A percentile compares a stretch with the other conserved stretches of the same genome.
These are phyloP conservation scores for Odontesthes bonariensis DNA, from an alignment of 2,113 vertebrate species.

Conservation along the genomic window DNA sequence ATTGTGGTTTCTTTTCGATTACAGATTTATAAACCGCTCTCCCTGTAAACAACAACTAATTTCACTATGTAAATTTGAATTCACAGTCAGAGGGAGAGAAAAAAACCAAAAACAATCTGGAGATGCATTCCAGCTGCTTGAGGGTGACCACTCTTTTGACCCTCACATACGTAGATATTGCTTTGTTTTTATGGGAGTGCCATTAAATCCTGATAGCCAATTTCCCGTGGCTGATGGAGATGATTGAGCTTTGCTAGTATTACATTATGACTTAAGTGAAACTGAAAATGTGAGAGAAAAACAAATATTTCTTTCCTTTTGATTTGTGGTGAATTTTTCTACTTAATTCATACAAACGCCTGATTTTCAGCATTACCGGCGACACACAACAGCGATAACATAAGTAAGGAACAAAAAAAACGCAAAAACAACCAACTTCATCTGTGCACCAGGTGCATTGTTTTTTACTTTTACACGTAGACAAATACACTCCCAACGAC, in stretches of 20 bases:
- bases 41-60: constrained; percentile 11
- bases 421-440: background rate
- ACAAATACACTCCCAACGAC: background rate
- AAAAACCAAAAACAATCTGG: background rate
- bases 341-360: constrained; percentile 5
- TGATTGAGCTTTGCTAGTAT: constrained; percentile 40
- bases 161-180: constrained; percentile 23
- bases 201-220: constrained; percentile 49
- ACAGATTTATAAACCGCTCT: constrained; percentile 39
- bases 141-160: background rate
- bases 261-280: constrained; percentile 24
- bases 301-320: background rate
- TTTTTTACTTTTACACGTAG: background rate
- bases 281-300: constrained; percentile 5
- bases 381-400: background rate
- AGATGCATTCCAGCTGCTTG: constrained; percentile 10
- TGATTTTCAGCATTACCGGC: background rate
- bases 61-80: constrained; percentile 23
- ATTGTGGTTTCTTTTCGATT: constrained; percentile 48
- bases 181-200: constrained; percentile 36
- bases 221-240: constrained; percentile 38
- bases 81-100: background rate
- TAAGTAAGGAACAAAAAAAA: background rate
- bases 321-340: constrained; percentile 7
- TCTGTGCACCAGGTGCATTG: background rate